These are phyloP conservation scores for Nephrotoma flavescens DNA, from an alignment of 2,888 invertebrate genomes.

Conservation along the genomic window DNA sequence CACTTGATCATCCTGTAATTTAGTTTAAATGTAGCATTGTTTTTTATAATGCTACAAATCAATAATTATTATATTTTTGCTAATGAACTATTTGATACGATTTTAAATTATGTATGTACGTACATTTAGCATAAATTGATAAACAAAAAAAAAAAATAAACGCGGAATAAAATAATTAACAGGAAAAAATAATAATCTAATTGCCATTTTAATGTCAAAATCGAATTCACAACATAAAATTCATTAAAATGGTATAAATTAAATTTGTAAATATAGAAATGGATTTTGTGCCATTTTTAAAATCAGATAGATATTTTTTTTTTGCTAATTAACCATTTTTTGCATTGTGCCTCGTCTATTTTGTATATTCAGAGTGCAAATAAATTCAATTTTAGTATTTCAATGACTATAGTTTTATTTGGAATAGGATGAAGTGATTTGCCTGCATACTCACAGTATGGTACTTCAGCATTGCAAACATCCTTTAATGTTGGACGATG, in stretches of 20 bases:
- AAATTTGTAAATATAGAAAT: background rate
- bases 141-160: background rate
- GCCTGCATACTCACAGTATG: too few relatives aligned
- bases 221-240: background rate
- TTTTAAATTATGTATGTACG: background rate
- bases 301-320: background rate
- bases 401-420: too few relatives aligned
- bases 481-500: too few relatives aligned
- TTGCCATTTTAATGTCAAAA: background rate
- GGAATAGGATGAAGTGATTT: too few relatives aligned
- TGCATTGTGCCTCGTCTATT: background rate
- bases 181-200: background rate
- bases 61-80: background rate
- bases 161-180: background rate
- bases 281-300: background rate
- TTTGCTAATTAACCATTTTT: background rate
- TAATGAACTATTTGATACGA: background rate
- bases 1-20: background rate
- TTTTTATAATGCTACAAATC: background rate
- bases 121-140: background rate
- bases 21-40: background rate
- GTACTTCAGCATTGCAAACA: too few relatives aligned
- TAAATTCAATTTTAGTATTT: too few relatives aligned
- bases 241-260: background rate
- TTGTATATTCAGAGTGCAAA: background rate